Evolutionary conservation across 2,797 vertebrate species (phyloP).

Genomic region (Sebastes wilsoni): DNA sequence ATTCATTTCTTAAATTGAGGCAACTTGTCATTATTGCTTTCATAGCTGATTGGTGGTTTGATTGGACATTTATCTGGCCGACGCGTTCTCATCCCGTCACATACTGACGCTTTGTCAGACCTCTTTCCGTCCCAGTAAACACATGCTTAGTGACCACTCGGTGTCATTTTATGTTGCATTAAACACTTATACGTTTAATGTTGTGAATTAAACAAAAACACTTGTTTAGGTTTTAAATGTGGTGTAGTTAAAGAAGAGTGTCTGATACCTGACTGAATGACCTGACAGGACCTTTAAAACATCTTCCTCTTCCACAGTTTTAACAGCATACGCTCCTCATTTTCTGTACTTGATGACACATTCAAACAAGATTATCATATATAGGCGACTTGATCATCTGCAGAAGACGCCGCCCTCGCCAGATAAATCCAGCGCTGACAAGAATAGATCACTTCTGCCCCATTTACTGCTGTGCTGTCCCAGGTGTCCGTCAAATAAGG

Average conservation of each 20-base stretch:
- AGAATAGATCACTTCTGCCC: conserved; percentile 60
- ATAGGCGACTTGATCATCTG: not conserved
- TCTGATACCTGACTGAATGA: not conserved
- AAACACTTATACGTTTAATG: too few relatives aligned
- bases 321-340: not conserved
- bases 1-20: not conserved
- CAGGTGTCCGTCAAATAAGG: conserved; percentile 45
- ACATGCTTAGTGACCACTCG: too few relatives aligned
- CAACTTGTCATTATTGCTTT: not conserved
- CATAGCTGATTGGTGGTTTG: not conserved
- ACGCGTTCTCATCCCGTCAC: too few relatives aligned
- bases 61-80: not conserved
- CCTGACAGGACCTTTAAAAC: not conserved
- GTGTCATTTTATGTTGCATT: too few relatives aligned
- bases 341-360: not conserved
- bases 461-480: conserved; percentile 43
- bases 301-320: not conserved
- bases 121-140: too few relatives aligned
- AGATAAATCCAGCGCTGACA: conserved; percentile 17
- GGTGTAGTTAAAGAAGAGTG: not conserved
- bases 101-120: too few relatives aligned
- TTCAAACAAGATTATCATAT: conserved; percentile 9
- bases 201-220: too few relatives aligned
- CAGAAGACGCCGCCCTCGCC: not conserved
- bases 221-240: not conserved